Evolutionary conservation across 2,113 vertebrate species (phyloP).

Genomic region (Acinonyx jubatus): DNA sequence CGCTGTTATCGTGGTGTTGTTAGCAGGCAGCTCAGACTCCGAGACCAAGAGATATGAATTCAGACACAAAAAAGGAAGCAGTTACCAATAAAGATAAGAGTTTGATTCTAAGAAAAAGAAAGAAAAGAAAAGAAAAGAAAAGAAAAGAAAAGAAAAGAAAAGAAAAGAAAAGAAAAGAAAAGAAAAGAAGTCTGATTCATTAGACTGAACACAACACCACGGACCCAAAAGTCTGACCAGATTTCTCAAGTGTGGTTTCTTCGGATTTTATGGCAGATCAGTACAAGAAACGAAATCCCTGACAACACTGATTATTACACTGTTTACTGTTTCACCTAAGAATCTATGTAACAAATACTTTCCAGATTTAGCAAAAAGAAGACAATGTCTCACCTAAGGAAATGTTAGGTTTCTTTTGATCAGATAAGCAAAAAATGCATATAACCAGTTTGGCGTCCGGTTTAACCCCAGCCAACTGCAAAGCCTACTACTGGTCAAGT

Average conservation of each 20-base stretch:
- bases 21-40: not conserved
- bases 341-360: constrained; percentile 15
- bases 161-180: too few relatives aligned
- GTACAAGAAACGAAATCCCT: constrained; percentile 51
- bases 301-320: not conserved
- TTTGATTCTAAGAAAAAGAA: not conserved
- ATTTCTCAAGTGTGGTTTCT: constrained; percentile 48
- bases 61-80: not conserved
- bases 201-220: not conserved
- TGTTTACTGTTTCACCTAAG: constrained; percentile 7
- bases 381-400: constrained; percentile 32
- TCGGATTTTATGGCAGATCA: not conserved
- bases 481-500: not conserved
- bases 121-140: too few relatives aligned
- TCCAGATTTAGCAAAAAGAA: constrained; percentile 35
- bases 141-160: too few relatives aligned
- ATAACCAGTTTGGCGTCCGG: not conserved
- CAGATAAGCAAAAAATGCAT: not conserved
- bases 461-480: not conserved
- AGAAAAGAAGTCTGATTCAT: not conserved
- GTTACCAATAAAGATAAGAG: constrained; percentile 11
- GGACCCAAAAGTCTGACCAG: not conserved
- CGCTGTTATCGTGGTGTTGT: not conserved
- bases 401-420: constrained; percentile 16
- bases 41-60: not conserved